Base-by-base conservation (phyloP, 2,113 vertebrate genomes). In the Brachirus orientalis region DNA sequence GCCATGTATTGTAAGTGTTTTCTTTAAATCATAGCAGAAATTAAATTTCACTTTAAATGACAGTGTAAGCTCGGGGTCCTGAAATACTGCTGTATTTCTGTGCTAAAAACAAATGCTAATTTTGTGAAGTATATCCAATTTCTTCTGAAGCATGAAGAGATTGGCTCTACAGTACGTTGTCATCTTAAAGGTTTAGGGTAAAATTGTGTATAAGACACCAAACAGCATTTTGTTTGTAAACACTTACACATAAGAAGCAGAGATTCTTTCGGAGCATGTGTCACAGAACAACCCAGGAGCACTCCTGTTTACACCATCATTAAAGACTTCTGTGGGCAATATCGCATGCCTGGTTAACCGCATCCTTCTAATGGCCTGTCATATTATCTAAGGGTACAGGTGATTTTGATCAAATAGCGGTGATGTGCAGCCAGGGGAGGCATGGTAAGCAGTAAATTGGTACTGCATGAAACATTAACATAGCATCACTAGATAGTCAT, bases 351-450 rank as follows among this genome's bases (percentile, higher is more conserved):
- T 79, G 75, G 63, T 86, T 85, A 80, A 50, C 40, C 71, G 37
- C 20, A n/a, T 75, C 80, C 51, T 64, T 63, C 69, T 86, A 87
- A 91, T 77, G 75, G 77, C 69, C 77, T 63, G 73, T 67, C 79
- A 72, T 78, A 55, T 82, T 69, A 72, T 77, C 66, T 80, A 69
- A 56, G 71, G 79, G 75, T 61, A 64, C 70, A 77, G 81, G 71
- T 75, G 69, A 85, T 79, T 84, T 67, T 69, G 57, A 75, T 84
- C 76, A 71, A 79, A 67, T 28, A 68, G 67, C 54, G 28, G 28
- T 28, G 28, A 28, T 28, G 28, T 1, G 28, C 28, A 28, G 28
- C 6, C 28, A 6, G 28, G 28, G 28, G 28, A 6, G 28, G 1
- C 28, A 28, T 28, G 28, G 28, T 28, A 6, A 28, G 28, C 28